phyloP scores from a whole-genome alignment of 2,797 vertebrate species.

The Hylomyscus alleni region DNA sequence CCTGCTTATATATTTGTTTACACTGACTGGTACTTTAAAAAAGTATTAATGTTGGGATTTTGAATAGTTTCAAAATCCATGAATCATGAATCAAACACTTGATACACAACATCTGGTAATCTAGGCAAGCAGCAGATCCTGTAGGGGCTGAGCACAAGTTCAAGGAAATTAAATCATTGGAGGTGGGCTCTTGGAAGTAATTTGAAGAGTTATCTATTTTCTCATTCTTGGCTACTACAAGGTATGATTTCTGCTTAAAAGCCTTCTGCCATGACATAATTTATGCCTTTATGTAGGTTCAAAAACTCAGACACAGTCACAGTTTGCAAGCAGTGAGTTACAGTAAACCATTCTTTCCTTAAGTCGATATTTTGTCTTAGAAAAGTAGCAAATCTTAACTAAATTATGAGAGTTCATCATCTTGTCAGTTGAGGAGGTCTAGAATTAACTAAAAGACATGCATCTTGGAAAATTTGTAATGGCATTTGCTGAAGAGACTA shows the following conservation, averaged over 20 bases:
- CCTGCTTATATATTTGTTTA: neutral
- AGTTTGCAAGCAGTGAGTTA: neutral
- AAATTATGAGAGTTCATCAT: neutral
- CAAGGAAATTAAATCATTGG: neutral
- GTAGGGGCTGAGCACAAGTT: neutral
- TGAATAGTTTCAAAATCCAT: neutral
- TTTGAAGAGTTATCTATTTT: too few relatives aligned
- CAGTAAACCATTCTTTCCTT: neutral
- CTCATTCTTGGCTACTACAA: neutral
- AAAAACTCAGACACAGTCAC: neutral
- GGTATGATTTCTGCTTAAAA: neutral
- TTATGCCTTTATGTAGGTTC: neutral
- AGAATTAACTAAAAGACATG: neutral
- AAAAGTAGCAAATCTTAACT: neutral
- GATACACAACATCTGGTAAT: fast-evolving
- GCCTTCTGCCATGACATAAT: neutral
- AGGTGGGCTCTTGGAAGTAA: neutral
- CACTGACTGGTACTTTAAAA: neutral
- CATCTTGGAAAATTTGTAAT: neutral
- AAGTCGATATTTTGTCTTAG: neutral
- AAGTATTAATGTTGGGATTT: neutral
- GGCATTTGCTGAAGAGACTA: neutral
- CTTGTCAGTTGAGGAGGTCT: neutral
- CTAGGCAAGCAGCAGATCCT: neutral
- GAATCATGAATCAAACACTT: neutral